Percentiles rank a stretch among this genome's conserved stretches.
Conservation (phyloP, 2,888 invertebrate genomes). For the Agrotis clavis region DNA sequence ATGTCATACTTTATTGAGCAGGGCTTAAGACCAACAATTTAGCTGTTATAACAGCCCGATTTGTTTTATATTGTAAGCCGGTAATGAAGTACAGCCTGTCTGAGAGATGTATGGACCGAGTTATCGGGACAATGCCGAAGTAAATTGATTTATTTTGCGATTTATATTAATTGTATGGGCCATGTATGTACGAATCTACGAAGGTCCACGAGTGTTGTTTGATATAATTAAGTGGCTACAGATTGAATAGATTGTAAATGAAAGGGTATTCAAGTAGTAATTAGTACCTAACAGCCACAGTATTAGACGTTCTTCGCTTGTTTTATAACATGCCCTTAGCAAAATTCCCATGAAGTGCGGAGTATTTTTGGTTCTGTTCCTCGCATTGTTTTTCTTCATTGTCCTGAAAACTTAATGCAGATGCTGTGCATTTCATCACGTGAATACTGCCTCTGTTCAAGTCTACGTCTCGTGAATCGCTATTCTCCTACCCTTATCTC, state of each 20-base stretch:
- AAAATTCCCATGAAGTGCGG: too few species aligned
- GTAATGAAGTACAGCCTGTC: slow-evolving; percentile 45
- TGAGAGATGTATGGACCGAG: slow-evolving; percentile 32
- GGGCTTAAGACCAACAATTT: slow-evolving; percentile 62
- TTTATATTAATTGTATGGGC: background rate
- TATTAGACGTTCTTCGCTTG: background rate
- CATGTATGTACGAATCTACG: background rate
- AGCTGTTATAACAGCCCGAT: slow-evolving; percentile 62
- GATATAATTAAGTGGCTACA: background rate
- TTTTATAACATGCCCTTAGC: background rate
- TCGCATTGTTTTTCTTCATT: background rate
- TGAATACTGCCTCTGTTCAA: too few species aligned
- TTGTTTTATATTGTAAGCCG: slow-evolving; percentile 60
- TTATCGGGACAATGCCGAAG: slow-evolving; percentile 18
- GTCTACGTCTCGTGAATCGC: background rate
- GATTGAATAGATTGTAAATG: background rate
- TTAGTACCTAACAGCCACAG: too few species aligned
- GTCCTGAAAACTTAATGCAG: background rate
- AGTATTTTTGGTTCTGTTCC: background rate
- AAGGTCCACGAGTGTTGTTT: background rate
- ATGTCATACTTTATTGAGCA: slow-evolving; percentile 65
- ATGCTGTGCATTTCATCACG: too few species aligned
- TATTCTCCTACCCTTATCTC: background rate
- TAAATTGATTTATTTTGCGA: slow-evolving; percentile 23
- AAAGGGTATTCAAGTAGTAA: too few species aligned